These are phyloP conservation scores for Mesembrinibis cayennensis DNA, from an alignment of 2,113 vertebrate species.

Conservation along the genomic window DNA sequence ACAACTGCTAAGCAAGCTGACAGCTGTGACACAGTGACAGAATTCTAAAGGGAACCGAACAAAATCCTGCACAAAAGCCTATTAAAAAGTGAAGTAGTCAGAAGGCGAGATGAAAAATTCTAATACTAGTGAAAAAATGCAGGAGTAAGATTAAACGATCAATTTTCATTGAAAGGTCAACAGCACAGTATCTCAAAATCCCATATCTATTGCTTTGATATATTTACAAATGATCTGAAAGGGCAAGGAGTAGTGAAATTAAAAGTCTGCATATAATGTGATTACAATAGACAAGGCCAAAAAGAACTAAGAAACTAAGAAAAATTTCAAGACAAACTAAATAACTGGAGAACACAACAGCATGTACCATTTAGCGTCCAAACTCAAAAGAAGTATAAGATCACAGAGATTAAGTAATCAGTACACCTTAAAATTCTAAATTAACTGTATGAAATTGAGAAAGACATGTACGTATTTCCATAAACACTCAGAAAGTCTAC, in stretches of 20 bases:
- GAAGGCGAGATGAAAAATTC: not conserved
- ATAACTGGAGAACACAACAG: not conserved
- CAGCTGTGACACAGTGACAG: not conserved
- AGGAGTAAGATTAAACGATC: not conserved
- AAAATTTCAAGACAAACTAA: not conserved
- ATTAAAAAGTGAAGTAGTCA: not conserved
- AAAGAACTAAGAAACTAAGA: not conserved
- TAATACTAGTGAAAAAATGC: not conserved
- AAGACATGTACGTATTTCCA: not conserved
- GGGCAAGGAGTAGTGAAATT: not conserved
- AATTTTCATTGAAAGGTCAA: not conserved
- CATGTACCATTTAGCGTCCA: fast-evolving
- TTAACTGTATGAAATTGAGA: not conserved
- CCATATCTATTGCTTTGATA: not conserved
- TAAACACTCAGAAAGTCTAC: not conserved
- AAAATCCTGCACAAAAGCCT: not conserved
- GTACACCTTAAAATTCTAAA: not conserved
- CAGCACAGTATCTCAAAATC: not conserved
- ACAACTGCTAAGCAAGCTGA: not conserved
- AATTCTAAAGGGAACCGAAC: not conserved
- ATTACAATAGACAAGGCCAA: not conserved
- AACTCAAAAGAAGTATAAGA: not conserved
- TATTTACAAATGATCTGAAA: not conserved
- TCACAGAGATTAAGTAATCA: not conserved
- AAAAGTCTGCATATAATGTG: not conserved